Conservation (phyloP, 2,113 vertebrate genomes). For the Nothobranchius furzeri region DNA sequence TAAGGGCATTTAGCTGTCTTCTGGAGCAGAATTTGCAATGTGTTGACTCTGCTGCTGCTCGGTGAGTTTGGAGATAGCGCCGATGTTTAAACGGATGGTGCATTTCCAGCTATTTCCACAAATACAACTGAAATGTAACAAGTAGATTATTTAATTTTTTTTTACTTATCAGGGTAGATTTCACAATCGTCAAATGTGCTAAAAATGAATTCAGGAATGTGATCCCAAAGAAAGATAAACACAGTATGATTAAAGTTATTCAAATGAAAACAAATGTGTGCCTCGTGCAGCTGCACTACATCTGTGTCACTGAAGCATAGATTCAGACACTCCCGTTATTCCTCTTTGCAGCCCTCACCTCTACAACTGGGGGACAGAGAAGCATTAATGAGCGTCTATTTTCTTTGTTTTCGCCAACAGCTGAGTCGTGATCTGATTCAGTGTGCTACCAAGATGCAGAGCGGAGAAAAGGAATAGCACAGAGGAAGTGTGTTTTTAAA, state of each 20-base stretch:
- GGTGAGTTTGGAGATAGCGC: no score
- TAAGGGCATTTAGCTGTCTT: neutral
- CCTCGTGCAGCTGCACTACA: neutral
- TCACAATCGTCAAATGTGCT: no score
- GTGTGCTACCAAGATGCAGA: constrained; percentile 22
- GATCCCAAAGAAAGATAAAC: no score
- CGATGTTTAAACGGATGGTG: no score
- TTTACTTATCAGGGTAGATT: no score
- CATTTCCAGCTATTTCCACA: no score
- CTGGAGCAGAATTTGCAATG: no score
- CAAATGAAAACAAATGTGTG: neutral
- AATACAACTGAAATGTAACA: no score
- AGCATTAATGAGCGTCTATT: constrained; percentile 63
- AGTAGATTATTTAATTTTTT: no score
- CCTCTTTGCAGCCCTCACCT: constrained; percentile 12
- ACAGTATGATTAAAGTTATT: no score
- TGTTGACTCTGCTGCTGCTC: no score
- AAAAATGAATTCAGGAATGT: no score
- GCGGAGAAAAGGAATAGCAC: constrained; percentile 30
- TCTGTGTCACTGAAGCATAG: constrained; percentile 20
- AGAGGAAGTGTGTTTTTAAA: constrained; percentile 50
- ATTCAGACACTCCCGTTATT: constrained; percentile 23
- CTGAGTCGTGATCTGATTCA: constrained; percentile 61
- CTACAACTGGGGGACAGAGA: constrained; percentile 41
- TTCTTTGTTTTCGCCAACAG: constrained; percentile 66